Evolutionary conservation across 2,888 invertebrate species (phyloP).

Genomic region (Coremacera marginata): DNA sequence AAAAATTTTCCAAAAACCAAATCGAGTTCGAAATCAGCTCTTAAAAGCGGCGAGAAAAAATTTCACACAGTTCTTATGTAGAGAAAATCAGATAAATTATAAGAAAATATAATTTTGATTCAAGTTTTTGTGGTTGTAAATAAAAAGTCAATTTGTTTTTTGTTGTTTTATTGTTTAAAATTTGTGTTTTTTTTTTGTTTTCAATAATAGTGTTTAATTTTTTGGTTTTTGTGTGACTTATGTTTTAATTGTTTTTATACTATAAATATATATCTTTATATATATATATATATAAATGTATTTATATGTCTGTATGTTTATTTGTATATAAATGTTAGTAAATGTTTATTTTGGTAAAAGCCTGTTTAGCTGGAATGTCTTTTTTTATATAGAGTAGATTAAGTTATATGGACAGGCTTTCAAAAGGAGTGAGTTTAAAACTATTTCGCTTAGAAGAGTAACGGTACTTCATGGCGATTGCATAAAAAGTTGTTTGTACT

Average conservation of each 20-base stretch:
- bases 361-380: not conserved
- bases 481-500: conserved; percentile 50
- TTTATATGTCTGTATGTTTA: conserved; percentile 37
- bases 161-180: conserved; percentile 45
- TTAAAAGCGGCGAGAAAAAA: too few species aligned
- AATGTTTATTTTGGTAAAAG: conserved; percentile 30
- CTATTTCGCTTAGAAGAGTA: too few species aligned
- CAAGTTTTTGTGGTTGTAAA: conserved; percentile 1
- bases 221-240: conserved; percentile 44
- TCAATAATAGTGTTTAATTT: conserved; percentile 26
- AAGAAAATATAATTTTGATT: too few species aligned
- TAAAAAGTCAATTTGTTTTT: conserved; percentile 47
- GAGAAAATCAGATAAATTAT: not conserved
- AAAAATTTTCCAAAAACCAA: too few species aligned
- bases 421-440: too few species aligned
- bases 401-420: too few species aligned
- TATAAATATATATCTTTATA: conserved; percentile 35
- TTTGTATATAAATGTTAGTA: conserved; percentile 26
- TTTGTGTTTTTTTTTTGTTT: conserved; percentile 50
- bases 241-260: conserved; percentile 35
- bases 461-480: not conserved
- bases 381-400: too few species aligned
- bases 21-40: too few species aligned
- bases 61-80: not conserved
- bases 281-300: conserved; percentile 41